These are phyloP conservation scores for Microplitis deprimator DNA, from an alignment of 2,888 invertebrate genomes.

Conservation along the genomic window DNA sequence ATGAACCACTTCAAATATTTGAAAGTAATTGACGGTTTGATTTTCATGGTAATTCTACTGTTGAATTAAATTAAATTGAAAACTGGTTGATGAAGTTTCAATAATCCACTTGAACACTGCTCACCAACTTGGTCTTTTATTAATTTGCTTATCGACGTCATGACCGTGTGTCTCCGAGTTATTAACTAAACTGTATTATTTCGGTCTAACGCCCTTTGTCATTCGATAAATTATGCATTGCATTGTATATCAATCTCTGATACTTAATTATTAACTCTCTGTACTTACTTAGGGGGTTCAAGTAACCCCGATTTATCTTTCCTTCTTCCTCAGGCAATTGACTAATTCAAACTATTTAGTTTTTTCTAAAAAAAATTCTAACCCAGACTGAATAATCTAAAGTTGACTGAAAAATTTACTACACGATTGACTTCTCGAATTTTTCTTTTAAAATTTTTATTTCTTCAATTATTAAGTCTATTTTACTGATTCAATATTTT, in stretches of 20 bases:
- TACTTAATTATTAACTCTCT: neutral
- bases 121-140: neutral
- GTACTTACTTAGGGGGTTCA: neutral
- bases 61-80: constrained; percentile 10
- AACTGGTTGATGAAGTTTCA: constrained; percentile 1
- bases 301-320: no score
- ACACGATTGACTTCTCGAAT: no score
- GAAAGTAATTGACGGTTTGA: constrained; percentile 6
- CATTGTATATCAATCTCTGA: neutral
- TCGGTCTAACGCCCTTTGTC: neutral
- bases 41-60: neutral
- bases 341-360: no score
- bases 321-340: no score
- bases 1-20: neutral
- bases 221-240: neutral
- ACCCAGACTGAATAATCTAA: no score
- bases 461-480: no score
- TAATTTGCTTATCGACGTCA: constrained; percentile 17
- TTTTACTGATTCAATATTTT: no score
- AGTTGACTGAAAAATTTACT: no score
- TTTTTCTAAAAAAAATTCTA: no score
- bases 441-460: no score
- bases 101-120: neutral
- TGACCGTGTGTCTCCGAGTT: neutral
- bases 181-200: neutral